Base-by-base conservation (phyloP, 1,140 invertebrate species). In the Teleopsis dalmanni region DNA sequence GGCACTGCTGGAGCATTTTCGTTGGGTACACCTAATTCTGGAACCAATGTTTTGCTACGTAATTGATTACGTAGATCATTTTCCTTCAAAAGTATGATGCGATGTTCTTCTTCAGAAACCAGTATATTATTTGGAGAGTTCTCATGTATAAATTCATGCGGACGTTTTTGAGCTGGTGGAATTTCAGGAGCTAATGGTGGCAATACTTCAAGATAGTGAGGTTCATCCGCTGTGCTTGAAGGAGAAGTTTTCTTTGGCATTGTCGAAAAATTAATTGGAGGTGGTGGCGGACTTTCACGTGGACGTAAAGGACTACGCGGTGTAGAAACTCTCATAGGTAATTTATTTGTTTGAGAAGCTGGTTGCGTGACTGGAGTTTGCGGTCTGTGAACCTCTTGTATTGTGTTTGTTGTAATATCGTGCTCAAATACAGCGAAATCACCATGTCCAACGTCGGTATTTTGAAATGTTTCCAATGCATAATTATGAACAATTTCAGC, bases 391-490 rank as follows among this genome's bases (percentile, higher is more conserved):
- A 58, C 37, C 43, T 51, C 49, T 14, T 66, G 62, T 31, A 70
- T 66, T 16, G 61, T 62, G 22, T 70, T 70, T 16, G 67, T 70
- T 42, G 48, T 60, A 18, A 54, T 55, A 47, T 70, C 63, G 46
- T 70, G 67, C 41, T 68, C 66, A 48, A 66, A 70, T 13, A 68
- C 64, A 1, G 65, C 54, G 41, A 71, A 69, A 44, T 71, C 65
- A 8, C 65, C 65, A 10, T 70, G 60, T 1, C 64, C 65, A 38
- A 71, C 58, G 48, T 70, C 67, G 18, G 48, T 59, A 49, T 56
- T 57, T 47, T 70, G 64, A 35, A 71, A 65, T 8, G 54, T 60
- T 33, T 68, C 62, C 22, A 71, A 52, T 2, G 64, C 67, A 16
- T 57, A 52, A 41, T 71, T 71, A 5, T 58, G 57, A 27, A 65